A percentile compares a stretch with the other conserved stretches of the same genome.
phyloP scores from a whole-genome alignment of 2,113 vertebrate species.

The Ameiurus melas region DNA sequence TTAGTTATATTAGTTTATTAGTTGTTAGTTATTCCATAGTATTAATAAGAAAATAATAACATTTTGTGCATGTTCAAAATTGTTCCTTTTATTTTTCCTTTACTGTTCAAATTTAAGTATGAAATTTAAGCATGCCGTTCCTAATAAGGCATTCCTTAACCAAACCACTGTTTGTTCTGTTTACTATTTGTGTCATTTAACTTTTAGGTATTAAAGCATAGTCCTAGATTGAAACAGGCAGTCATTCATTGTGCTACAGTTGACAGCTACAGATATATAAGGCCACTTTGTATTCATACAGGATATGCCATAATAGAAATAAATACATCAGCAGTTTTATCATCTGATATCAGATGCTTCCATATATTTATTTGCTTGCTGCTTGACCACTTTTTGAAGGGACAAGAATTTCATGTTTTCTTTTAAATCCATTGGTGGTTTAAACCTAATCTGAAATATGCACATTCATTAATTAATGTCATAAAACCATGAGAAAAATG shows the following conservation, averaged over 20 bases:
- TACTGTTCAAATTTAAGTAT: not conserved
- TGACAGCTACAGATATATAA: not conserved
- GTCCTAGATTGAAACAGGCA: not conserved
- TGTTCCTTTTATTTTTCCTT: not conserved
- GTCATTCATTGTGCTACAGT: not conserved
- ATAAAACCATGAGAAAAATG: not conserved
- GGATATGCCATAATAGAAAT: not conserved
- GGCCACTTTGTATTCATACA: not conserved
- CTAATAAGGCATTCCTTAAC: not conserved
- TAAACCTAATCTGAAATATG: not conserved
- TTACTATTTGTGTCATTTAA: not conserved
- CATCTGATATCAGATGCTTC: not conserved
- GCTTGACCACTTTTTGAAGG: not conserved
- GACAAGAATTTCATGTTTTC: not conserved
- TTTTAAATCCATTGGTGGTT: not conserved
- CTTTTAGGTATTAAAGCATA: not conserved
- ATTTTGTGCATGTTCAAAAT: not conserved
- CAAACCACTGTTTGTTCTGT: not conserved
- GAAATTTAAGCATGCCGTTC: not conserved
- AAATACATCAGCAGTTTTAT: not conserved
- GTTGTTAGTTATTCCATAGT: not conserved
- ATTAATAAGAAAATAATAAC: not conserved
- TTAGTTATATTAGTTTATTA: not conserved
- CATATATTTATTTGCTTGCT: not conserved
- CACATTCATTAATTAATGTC: not conserved